Percentiles rank a stretch among this genome's conserved stretches.
Conservation (phyloP, 2,797 vertebrate species). For the Phataginus tetradactyla region DNA sequence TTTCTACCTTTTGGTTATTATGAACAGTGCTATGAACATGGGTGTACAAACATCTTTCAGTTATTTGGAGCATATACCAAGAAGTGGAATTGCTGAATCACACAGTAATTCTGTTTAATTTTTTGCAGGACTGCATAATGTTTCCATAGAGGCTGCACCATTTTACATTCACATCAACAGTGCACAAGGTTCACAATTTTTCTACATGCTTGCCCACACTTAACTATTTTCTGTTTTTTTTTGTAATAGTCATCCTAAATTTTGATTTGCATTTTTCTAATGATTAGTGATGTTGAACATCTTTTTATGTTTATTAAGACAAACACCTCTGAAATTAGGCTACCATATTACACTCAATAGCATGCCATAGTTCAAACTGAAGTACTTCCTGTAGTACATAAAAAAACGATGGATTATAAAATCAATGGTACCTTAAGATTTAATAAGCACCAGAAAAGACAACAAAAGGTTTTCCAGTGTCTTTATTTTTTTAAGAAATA, state of each 20-base stretch:
- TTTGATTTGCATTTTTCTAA: conserved; percentile 17
- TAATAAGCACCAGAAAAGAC: conserved; percentile 1
- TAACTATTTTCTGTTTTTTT: not conserved
- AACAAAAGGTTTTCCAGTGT: not conserved
- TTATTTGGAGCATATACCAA: not conserved
- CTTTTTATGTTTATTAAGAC: conserved; percentile 13
- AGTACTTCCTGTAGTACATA: not conserved
- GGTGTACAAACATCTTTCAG: not conserved
- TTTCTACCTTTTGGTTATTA: not conserved
- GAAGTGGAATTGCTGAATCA: not conserved
- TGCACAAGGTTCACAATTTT: not conserved
- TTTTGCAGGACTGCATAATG: not conserved
- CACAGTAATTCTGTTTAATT: not conserved
- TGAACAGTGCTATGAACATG: not conserved
- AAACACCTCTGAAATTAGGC: conserved; percentile 20
- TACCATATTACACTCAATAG: not conserved
- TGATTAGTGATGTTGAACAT: not conserved
- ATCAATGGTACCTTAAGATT: conserved; percentile 28
- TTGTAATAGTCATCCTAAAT: not conserved
- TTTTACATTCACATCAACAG: not conserved
- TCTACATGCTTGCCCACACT: not conserved
- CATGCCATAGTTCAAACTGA: not conserved
- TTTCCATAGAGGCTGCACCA: not conserved
- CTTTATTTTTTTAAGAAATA: conserved; percentile 47
- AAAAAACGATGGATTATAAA: not conserved